A percentile compares a stretch with the other conserved stretches of the same genome.
phyloP scores from a whole-genome alignment of 2,113 vertebrate species.

The Apaloderma vittatum region DNA sequence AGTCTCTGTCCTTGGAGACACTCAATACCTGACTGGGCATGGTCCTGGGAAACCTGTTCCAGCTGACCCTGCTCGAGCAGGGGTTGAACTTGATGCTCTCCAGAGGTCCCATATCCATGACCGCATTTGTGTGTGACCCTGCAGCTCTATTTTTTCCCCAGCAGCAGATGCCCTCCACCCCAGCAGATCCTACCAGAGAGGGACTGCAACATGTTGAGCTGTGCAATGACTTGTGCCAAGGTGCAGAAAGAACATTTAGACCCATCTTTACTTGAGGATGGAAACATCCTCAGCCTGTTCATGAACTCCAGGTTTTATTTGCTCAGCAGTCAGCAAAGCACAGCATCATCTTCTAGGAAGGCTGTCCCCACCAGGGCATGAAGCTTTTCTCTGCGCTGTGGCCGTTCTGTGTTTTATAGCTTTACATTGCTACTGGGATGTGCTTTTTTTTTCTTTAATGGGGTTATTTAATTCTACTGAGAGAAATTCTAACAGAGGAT shows the following conservation, averaged over 20 bases:
- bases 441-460: background rate
- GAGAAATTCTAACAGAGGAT: background rate
- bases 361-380: accelerated
- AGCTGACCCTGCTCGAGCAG: background rate
- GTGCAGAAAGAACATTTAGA: background rate
- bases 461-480: background rate
- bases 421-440: background rate
- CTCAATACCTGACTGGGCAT: background rate
- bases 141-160: background rate
- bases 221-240: background rate
- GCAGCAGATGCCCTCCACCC: background rate
- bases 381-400: background rate
- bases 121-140: background rate
- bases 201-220: background rate
- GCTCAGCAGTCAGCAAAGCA: background rate
- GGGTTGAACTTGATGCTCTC: background rate
- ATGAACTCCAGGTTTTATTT: background rate
- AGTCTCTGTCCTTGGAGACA: background rate
- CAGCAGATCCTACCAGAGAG: background rate
- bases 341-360: background rate
- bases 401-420: background rate
- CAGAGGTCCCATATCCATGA: background rate
- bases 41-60: background rate
- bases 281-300: background rate
- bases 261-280: background rate